A percentile compares a stretch with the other conserved stretches of the same genome.
Evolutionary conservation across 2,888 invertebrate species (phyloP).

Genomic region (Tachina fera): DNA sequence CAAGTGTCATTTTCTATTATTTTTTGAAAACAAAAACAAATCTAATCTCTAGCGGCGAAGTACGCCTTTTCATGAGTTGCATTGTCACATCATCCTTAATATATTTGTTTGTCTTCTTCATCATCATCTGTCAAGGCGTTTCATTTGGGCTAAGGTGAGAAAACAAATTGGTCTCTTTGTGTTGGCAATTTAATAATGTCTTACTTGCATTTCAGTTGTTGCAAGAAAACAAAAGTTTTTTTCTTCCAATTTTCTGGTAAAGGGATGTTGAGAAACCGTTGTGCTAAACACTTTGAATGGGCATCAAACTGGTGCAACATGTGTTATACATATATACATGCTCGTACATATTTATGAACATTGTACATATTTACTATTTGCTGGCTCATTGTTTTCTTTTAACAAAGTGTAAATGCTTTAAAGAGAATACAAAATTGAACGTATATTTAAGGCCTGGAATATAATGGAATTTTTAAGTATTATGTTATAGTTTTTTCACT

Average conservation of each 20-base stretch:
- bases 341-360: not conserved
- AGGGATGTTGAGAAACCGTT: not conserved
- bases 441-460: not conserved
- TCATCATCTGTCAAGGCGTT: slow-evolving; percentile 64
- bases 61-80: slow-evolving; percentile 55
- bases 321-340: not conserved
- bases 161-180: slow-evolving; percentile 74
- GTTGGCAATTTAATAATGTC: slow-evolving; percentile 60
- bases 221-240: slow-evolving; percentile 12
- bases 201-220: slow-evolving; percentile 33
- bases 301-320: slow-evolving; percentile 11
- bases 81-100: slow-evolving; percentile 25
- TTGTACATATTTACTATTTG: not conserved
- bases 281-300: not conserved
- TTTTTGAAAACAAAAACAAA: slow-evolving; percentile 35
- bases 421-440: too few relatives aligned
- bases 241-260: slow-evolving; percentile 3
- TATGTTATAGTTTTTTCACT: too few relatives aligned
- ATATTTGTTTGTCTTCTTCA: slow-evolving; percentile 28
- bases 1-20: slow-evolving; percentile 61
- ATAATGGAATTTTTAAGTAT: too few relatives aligned
- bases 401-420: too few relatives aligned
- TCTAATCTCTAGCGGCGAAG: slow-evolving; percentile 35
- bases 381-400: not conserved
- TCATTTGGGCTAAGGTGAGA: slow-evolving; percentile 73